Base-by-base conservation (phyloP, 2,888 invertebrate species). In the Drosophila barbarae region DNA sequence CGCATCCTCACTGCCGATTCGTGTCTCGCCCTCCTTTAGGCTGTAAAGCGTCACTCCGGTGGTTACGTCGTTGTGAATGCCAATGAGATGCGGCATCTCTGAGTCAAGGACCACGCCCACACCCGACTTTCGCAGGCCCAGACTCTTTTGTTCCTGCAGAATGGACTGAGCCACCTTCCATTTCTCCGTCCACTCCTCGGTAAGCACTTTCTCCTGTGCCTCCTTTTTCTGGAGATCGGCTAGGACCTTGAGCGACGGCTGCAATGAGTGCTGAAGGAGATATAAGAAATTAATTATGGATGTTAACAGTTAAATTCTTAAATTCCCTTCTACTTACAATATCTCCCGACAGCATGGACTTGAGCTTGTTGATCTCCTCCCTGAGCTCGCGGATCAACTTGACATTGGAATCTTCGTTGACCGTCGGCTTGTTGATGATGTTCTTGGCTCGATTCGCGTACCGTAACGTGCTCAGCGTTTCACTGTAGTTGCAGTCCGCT, bases 41-140 rank as follows among this genome's bases (percentile, higher is more conserved):
- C 97, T 96, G 87, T 97, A 97, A 1, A 98, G 90, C 0, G 96
- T 96, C 30, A 98, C 96, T 0, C 97, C 97, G 0, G 97, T 97
- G 63, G 95, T 96, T 46, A 96, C 92, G 88, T 97, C 96, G 85
- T 97, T 97, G 84, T 97, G 97, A 72, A 97, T 96, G 34, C 96
- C 96, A 52, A 97, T 95, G 6, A 98, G 92, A 90, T 98, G 97
- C 0, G 97, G 97, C 92, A 95, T 94, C 86, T 96, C 96, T 0
- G 96, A 96, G 88, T 96, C 96, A 50, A 96, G 90, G 2, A 96
- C 95, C 0, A 97, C 96, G 0, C 97, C 97, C 0, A 95, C 93
- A 0, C 96, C 96, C 42, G 96, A 95, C 90, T 96, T 97, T 41
- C 97, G 91, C 59, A 97, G 90, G 0, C 96, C 97, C 28, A 96